Conservation (phyloP, 2,888 invertebrate genomes). For the Sesia bembeciformis region DNA sequence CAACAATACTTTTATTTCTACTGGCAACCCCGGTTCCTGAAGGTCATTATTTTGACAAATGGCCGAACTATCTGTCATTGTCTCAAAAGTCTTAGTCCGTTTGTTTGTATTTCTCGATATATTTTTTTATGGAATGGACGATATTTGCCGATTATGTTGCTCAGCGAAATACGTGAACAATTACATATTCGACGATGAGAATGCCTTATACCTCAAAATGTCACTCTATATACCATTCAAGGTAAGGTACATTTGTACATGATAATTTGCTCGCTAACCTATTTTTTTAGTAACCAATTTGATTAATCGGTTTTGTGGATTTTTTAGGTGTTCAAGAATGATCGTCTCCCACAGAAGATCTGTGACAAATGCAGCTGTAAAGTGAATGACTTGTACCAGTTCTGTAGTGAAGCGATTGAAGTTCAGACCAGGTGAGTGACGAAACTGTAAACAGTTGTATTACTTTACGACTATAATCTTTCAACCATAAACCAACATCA, state of each 20-base stretch:
- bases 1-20: conserved; percentile 23
- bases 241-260: conserved; percentile 69
- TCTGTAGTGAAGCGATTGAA: conserved; percentile 80
- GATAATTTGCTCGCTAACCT: neutral
- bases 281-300: neutral
- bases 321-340: conserved; percentile 77
- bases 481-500: no score
- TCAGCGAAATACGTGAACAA: conserved; percentile 75
- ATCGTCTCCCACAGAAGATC: conserved; percentile 80
- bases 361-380: conserved; percentile 82
- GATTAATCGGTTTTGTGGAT: conserved; percentile 13
- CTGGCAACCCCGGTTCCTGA: conserved; percentile 40
- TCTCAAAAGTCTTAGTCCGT: conserved; percentile 34
- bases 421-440: conserved; percentile 74
- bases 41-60: conserved; percentile 61
- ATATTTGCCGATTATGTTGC: conserved; percentile 62
- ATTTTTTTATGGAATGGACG: conserved; percentile 33
- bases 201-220: conserved; percentile 80
- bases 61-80: conserved; percentile 46
- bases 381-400: conserved; percentile 81
- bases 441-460: no score
- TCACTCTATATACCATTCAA: conserved; percentile 82
- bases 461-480: no score
- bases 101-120: conserved; percentile 13
- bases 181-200: conserved; percentile 80